Evolutionary conservation across 2,113 vertebrate genomes (phyloP).

Genomic region (Paralichthys olivaceus): DNA sequence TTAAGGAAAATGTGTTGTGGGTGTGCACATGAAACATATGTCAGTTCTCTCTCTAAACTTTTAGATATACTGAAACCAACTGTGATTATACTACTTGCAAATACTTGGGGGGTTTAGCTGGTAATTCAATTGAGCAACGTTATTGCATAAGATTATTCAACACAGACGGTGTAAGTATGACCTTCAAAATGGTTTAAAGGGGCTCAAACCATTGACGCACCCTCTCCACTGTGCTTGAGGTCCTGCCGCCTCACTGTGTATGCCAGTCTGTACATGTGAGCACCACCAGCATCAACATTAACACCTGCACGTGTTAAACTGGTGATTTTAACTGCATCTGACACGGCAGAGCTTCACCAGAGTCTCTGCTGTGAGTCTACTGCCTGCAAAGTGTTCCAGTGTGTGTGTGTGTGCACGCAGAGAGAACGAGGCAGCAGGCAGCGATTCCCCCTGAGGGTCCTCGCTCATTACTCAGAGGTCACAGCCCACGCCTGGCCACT

Average conservation of each 20-base stretch:
- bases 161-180: too few species aligned
- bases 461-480: slow-evolving; percentile 80
- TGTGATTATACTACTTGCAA: too few species aligned
- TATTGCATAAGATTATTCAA: too few species aligned
- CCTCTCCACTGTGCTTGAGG: not conserved
- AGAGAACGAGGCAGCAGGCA: slow-evolving; percentile 62
- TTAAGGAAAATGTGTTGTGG: too few species aligned
- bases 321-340: slow-evolving; percentile 1
- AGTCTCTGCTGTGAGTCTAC: not conserved
- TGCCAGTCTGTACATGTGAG: not conserved
- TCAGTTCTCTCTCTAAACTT: too few species aligned
- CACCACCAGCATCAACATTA: not conserved
- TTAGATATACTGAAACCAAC: too few species aligned
- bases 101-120: too few species aligned
- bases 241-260: not conserved
- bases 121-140: too few species aligned
- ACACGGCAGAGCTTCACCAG: slow-evolving; percentile 8
- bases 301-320: not conserved
- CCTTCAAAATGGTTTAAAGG: too few species aligned
- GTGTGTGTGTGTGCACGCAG: not conserved
- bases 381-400: not conserved
- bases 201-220: too few species aligned
- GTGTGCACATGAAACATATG: too few species aligned
- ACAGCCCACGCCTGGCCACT: slow-evolving; percentile 76
- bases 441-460: slow-evolving; percentile 54